Evolutionary conservation across 2,797 vertebrate species (phyloP).

Genomic region (Sebastes steindachneri): DNA sequence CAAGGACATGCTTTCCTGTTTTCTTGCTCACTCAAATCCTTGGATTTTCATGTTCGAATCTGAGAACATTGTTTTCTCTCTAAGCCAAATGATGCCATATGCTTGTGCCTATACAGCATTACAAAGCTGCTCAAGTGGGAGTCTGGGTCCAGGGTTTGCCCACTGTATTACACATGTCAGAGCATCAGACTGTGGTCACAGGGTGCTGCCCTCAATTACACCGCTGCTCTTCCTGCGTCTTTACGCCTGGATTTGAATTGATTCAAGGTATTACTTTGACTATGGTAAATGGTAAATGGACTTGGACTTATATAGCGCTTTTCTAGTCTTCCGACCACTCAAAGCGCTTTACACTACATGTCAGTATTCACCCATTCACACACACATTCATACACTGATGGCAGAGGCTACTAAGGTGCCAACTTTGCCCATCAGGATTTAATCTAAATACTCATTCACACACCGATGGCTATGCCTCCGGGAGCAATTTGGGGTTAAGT

Average conservation of each 20-base stretch:
- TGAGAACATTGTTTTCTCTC: slow-evolving; percentile 36
- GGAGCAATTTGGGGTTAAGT: too few species aligned
- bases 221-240: neutral
- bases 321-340: too few species aligned
- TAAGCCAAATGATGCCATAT: slow-evolving; percentile 49
- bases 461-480: too few species aligned
- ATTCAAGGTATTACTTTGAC: neutral
- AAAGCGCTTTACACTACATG: too few species aligned
- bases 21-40: slow-evolving; percentile 22
- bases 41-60: slow-evolving; percentile 31
- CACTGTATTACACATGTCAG: slow-evolving; percentile 22
- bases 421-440: too few species aligned
- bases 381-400: too few species aligned
- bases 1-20: slow-evolving; percentile 29
- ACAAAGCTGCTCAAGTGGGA: slow-evolving; percentile 38
- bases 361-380: too few species aligned
- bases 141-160: slow-evolving; percentile 48
- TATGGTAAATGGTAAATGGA: too few species aligned
- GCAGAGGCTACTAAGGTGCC: too few species aligned
- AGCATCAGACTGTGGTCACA: slow-evolving; percentile 20
- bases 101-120: slow-evolving; percentile 26
- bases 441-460: too few species aligned
- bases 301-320: too few species aligned
- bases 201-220: neutral
- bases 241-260: neutral